phyloP scores from a whole-genome alignment of 2,888 invertebrate genomes.

The Timema podura region DNA sequence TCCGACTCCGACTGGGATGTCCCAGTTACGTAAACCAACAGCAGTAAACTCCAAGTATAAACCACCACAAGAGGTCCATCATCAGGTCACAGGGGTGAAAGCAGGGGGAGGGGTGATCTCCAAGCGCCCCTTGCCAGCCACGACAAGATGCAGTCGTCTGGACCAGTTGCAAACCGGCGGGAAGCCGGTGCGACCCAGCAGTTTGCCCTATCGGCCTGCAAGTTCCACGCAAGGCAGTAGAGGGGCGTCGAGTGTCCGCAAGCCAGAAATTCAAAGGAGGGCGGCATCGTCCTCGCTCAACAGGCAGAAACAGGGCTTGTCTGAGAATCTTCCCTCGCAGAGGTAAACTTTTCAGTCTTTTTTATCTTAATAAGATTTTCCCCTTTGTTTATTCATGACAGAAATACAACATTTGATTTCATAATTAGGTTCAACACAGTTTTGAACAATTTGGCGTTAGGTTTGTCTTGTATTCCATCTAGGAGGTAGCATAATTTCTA shows the following conservation, averaged over 20 bases:
- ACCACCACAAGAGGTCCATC: neutral
- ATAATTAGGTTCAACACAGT: too few species aligned
- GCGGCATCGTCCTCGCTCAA: slow-evolving; percentile 65
- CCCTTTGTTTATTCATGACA: too few species aligned
- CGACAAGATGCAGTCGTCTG: slow-evolving; percentile 20
- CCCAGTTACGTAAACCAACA: slow-evolving; percentile 17
- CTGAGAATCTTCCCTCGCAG: neutral
- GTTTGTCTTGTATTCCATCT: too few species aligned
- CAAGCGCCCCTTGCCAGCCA: slow-evolving; percentile 12
- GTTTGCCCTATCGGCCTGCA: slow-evolving; percentile 62
- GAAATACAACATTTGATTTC: too few species aligned
- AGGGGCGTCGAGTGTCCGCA: slow-evolving; percentile 39
- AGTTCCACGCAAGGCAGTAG: slow-evolving; percentile 35
- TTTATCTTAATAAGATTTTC: too few species aligned
- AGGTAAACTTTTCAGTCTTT: neutral
- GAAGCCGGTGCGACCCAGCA: slow-evolving; percentile 53
- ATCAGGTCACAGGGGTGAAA: neutral
- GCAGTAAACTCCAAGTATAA: slow-evolving; percentile 14
- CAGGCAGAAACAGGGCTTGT: slow-evolving; percentile 41
- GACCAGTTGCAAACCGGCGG: slow-evolving; percentile 19
- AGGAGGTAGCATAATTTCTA: too few species aligned
- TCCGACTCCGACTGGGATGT: slow-evolving; percentile 12
- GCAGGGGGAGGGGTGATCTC: slow-evolving; percentile 13
- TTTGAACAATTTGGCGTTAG: too few species aligned
- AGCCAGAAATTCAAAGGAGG: slow-evolving; percentile 49